Conservation (phyloP, 1,140 invertebrate species). For the Calephelis nemesis region DNA sequence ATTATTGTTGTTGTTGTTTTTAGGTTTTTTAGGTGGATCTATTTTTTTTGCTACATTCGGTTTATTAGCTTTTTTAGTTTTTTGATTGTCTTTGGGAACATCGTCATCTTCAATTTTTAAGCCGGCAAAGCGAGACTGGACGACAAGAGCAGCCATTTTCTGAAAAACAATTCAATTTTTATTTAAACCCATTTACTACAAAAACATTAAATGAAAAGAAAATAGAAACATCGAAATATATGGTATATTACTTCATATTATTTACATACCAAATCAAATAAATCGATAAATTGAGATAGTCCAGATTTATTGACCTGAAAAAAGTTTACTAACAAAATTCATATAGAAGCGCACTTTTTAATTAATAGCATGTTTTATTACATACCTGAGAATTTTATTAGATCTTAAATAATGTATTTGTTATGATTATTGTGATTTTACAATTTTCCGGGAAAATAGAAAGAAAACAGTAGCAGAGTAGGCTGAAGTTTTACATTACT, state of each 20-base stretch:
- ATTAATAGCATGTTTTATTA: neutral
- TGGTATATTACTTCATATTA: too few relatives aligned
- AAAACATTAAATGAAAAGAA: too few relatives aligned
- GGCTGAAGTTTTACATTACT: too few relatives aligned
- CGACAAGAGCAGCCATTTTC: slow-evolving; percentile 76
- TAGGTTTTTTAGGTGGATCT: slow-evolving; percentile 57
- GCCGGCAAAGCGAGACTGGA: slow-evolving; percentile 82
- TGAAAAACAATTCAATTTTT: neutral
- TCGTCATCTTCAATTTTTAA: slow-evolving; percentile 82
- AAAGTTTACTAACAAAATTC: too few relatives aligned
- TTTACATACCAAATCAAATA: too few relatives aligned
- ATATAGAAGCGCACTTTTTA: too few relatives aligned
- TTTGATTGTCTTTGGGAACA: slow-evolving; percentile 55
- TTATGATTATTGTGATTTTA: neutral
- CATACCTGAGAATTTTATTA: neutral
- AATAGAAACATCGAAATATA: too few relatives aligned
- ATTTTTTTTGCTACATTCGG: slow-evolving; percentile 47
- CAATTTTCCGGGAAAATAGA: too few relatives aligned
- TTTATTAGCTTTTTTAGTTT: slow-evolving; percentile 57
- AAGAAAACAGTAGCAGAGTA: too few relatives aligned
- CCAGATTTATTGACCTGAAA: too few relatives aligned
- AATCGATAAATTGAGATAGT: too few relatives aligned
- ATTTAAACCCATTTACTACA: neutral
- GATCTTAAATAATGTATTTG: neutral
- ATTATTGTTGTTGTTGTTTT: slow-evolving; percentile 46